Evolutionary conservation across 2,113 vertebrate genomes (phyloP).

Genomic region (Tyrannus savana): DNA sequence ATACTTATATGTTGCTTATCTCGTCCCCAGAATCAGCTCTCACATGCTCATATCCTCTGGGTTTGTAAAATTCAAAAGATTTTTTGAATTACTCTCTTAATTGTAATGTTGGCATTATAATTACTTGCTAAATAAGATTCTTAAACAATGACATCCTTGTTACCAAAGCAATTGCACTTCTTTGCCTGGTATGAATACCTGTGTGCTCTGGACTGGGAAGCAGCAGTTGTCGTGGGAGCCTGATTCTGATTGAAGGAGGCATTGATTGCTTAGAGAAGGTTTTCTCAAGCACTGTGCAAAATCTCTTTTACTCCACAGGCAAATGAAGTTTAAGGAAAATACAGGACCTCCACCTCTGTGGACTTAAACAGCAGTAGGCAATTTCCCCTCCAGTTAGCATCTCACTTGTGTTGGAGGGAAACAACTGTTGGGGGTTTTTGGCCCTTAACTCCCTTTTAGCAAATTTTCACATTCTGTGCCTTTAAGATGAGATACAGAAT

Average conservation of each 20-base stretch:
- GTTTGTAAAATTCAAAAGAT: slow-evolving; percentile 55
- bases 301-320: background rate
- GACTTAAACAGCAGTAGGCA: background rate
- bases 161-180: slow-evolving; percentile 3
- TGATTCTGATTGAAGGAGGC: background rate
- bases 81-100: slow-evolving; percentile 49
- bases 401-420: background rate
- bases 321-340: slow-evolving; percentile 16
- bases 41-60: background rate
- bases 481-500: background rate
- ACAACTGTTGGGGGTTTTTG: background rate
- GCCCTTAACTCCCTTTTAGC: background rate
- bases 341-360: background rate
- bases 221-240: background rate
- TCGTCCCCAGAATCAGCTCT: slow-evolving; percentile 6
- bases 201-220: background rate
- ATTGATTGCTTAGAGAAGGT: background rate
- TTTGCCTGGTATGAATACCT: slow-evolving; percentile 13
- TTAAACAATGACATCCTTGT: slow-evolving; percentile 36
- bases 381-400: background rate
- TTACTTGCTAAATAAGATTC: slow-evolving; percentile 35
- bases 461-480: background rate
- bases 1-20: slow-evolving; percentile 10
- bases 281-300: background rate
- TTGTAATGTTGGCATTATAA: slow-evolving; percentile 42